Percentiles rank a stretch among this genome's conserved stretches.
Conservation (phyloP, 1,140 invertebrate species). For the Aradophagus sp. region DNA sequence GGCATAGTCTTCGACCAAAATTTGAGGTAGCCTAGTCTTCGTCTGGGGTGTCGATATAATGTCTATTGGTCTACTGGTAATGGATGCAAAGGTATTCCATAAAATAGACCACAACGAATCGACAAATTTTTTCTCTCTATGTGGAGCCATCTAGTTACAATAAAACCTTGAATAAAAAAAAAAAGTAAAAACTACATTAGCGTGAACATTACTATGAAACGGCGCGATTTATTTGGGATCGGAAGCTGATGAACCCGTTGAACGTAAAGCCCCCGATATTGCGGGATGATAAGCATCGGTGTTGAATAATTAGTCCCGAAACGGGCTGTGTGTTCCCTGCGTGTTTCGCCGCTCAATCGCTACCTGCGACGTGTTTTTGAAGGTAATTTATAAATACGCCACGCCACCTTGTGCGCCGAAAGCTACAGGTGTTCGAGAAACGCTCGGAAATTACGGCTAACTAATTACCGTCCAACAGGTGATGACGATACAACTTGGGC, state of each 20-base stretch:
- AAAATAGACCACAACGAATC: not conserved
- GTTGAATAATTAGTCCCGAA: conserved; percentile 55
- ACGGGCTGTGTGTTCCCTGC: conserved; percentile 23
- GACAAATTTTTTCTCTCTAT: too few species aligned
- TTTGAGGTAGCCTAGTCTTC: too few species aligned
- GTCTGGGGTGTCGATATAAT: too few species aligned
- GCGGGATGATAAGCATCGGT: conserved; percentile 50
- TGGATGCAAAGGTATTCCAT: too few species aligned
- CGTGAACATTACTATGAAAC: conserved; percentile 30
- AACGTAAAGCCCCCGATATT: conserved; percentile 23
- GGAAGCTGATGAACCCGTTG: conserved; percentile 40
- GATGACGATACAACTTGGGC: conserved; percentile 55
- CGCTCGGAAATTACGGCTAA: conserved; percentile 59
- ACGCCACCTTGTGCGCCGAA: conserved; percentile 54
- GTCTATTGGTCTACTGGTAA: too few species aligned
- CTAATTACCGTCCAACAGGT: conserved; percentile 65
- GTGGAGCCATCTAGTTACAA: too few species aligned
- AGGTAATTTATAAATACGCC: conserved; percentile 61
- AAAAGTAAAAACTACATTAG: too few species aligned
- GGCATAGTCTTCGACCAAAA: too few species aligned
- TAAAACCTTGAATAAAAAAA: too few species aligned
- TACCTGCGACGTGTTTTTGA: conserved; percentile 55
- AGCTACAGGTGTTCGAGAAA: conserved; percentile 57
- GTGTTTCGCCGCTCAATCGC: conserved; percentile 51
- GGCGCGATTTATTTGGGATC: conserved; percentile 28